Base-by-base conservation (phyloP, 2,113 vertebrate genomes). In the Hirundichthys speculiger region DNA sequence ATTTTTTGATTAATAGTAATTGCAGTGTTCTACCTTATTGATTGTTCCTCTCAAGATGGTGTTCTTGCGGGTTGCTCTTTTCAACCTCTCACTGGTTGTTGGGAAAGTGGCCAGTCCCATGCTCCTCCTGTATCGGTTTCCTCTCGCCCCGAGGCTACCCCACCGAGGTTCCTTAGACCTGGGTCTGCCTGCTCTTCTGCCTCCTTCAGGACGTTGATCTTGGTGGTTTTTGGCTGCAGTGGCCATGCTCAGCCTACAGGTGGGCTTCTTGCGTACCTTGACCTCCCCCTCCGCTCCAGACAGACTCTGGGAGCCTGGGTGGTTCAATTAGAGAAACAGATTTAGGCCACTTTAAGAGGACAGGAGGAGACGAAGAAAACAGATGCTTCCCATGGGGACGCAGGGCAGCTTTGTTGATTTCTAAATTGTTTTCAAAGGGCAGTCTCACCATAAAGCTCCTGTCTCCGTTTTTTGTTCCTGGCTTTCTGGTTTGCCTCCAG, bases 401-500 rank as follows among this genome's bases (percentile, higher is more conserved):
- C 24, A 21, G 61, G 47, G 56, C 53, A 56, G 60, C 25, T 74
- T 64, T 73, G 73, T 75, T 69, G 30, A 64, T 60, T 64, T 63
- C 30, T 59, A 43, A 76, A 80, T 78, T 50, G 21, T 40, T 73
- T 79, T 82, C 58, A 83, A 64, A 71, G 45, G 67, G 39, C 51
- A 9, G 64, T 60, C 86, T 88, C 61, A 96, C 96, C 97, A 70
- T 95, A 92, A 77, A 97, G 84, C 5, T 96, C 94, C 90, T 99
- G 97, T 65, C 97, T 92, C 75, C 96, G 96, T 67, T 94, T 96
- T 85, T 99, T 99, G 89, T 98, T 98, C 88, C 95, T 94, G 8
- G 97, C 97, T 82, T 99, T 98, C 83, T 97, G 96, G 64, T 98
- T 97, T 83, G 96, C 97, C 73, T 99, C 96, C 89, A 98, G 95